Conservation (phyloP, 2,888 invertebrate species). For the Sclerodermus sp. region DNA sequence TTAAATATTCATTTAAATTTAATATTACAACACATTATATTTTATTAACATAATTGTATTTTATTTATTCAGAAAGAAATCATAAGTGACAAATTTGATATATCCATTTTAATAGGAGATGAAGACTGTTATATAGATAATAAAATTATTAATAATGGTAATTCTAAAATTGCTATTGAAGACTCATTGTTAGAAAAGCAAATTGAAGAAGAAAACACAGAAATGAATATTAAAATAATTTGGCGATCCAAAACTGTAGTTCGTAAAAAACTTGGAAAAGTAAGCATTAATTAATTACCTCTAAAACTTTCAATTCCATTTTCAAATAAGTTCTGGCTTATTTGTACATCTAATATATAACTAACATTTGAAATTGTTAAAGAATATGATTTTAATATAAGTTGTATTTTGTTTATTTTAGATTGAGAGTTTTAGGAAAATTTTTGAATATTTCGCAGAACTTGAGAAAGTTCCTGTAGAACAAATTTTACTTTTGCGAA, state of each 20-base stretch:
- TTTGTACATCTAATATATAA: no score
- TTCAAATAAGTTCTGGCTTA: constrained; percentile 2
- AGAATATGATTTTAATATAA: constrained; percentile 1
- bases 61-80: no score
- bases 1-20: no score
- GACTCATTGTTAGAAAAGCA: neutral
- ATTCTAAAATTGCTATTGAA: no score
- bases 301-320: neutral
- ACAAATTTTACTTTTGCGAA: constrained; percentile 38
- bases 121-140: no score
- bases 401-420: constrained; percentile 19
- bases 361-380: no score
- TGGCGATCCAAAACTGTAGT: constrained; percentile 43
- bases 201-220: constrained; percentile 34
- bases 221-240: constrained; percentile 39
- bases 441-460: constrained; percentile 44
- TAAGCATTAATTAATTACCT: constrained; percentile 15
- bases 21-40: no score
- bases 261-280: constrained; percentile 34
- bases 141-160: no score
- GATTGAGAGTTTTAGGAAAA: constrained; percentile 39
- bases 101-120: no score
- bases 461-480: constrained; percentile 39
- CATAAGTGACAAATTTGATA: no score
- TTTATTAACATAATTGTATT: no score